phyloP scores from a whole-genome alignment of 2,113 vertebrate genomes.

The Hippoglossus stenolepis region DNA sequence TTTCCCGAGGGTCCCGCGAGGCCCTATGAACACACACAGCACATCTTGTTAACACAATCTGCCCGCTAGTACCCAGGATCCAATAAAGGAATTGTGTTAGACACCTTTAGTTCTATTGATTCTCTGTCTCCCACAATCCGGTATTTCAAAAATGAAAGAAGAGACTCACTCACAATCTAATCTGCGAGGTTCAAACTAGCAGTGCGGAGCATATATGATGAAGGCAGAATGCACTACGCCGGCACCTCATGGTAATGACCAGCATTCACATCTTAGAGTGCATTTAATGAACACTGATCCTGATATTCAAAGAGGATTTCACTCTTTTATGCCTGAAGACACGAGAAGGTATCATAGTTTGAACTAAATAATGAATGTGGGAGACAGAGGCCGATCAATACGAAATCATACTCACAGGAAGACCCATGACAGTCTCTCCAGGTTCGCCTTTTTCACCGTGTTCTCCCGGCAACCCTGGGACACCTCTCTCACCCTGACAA shows the following conservation, averaged over 20 bases:
- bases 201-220: slow-evolving; percentile 24
- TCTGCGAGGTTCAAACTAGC: slow-evolving; percentile 37
- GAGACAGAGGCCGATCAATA: slow-evolving; percentile 40
- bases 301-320: slow-evolving; percentile 36
- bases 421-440: slow-evolving; percentile 86
- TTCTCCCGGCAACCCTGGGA: slow-evolving; percentile 91
- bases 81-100: slow-evolving; percentile 71
- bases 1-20: slow-evolving; percentile 88
- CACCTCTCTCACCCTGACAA: slow-evolving; percentile 92
- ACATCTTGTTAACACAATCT: slow-evolving; percentile 72
- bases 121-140: slow-evolving; percentile 63
- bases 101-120: slow-evolving; percentile 78
- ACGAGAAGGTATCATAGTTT: not conserved
- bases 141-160: slow-evolving; percentile 63
- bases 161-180: slow-evolving; percentile 61
- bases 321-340: slow-evolving; percentile 17
- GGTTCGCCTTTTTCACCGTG: slow-evolving; percentile 90
- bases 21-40: slow-evolving; percentile 84
- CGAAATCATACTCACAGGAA: slow-evolving; percentile 84
- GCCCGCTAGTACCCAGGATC: slow-evolving; percentile 68
- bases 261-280: slow-evolving; percentile 13
- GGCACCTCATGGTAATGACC: slow-evolving; percentile 30
- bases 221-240: not conserved
- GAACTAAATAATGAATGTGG: slow-evolving; percentile 47
- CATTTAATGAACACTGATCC: slow-evolving; percentile 38